A percentile compares a stretch with the other conserved stretches of the same genome.
Conservation (phyloP, 53 echinoderm and acorn worm species). For the Paelopatides confundens region DNA sequence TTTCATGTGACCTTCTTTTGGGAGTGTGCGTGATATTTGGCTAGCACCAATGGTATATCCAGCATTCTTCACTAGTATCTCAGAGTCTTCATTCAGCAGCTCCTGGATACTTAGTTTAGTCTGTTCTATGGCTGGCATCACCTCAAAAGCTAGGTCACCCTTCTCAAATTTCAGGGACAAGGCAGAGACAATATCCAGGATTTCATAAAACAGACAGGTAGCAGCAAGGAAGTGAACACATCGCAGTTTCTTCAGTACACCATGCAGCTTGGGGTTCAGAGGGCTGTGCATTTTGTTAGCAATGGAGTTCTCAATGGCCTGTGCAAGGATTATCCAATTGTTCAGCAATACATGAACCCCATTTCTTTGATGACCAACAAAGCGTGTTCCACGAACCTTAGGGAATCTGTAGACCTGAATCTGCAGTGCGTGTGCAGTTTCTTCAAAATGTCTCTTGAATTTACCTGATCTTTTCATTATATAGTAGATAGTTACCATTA, state of each 20-base stretch:
- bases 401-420: constrained; percentile 69
- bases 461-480: constrained; percentile 62
- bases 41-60: constrained; percentile 31
- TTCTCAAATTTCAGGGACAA: constrained; percentile 59
- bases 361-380: constrained; percentile 65
- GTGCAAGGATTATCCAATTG: constrained; percentile 68
- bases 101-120: constrained; percentile 45
- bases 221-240: constrained; percentile 27
- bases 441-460: constrained; percentile 65
- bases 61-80: constrained; percentile 36
- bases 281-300: constrained; percentile 51
- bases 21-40: constrained; percentile 10
- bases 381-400: constrained; percentile 76
- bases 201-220: constrained; percentile 26
- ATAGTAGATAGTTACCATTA: constrained; percentile 65
- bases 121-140: constrained; percentile 30
- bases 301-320: constrained; percentile 67
- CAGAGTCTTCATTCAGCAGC: constrained; percentile 38
- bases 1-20: constrained; percentile 48
- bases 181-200: constrained; percentile 50
- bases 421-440: constrained; percentile 33
- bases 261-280: constrained; percentile 54
- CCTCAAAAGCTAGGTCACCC: constrained; percentile 47
- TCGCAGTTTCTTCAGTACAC: constrained; percentile 61
- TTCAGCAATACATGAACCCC: constrained; percentile 60